Base-by-base conservation (phyloP, 2,888 invertebrate species). In the Habroteleia sp. region DNA sequence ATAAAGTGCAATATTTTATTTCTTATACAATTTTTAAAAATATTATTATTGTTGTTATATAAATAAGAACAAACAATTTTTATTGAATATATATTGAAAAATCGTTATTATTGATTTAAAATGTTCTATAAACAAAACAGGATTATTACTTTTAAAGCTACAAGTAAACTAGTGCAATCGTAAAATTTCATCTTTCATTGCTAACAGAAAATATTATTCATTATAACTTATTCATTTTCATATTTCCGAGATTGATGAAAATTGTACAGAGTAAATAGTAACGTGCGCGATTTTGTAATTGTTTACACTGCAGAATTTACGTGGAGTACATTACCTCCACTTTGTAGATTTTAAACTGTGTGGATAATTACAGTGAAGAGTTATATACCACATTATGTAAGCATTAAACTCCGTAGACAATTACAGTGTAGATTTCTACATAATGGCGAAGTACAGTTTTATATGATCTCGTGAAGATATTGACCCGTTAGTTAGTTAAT, bases 331-430 rank as follows among this genome's bases (percentile, higher is more conserved):
- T 65, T 42, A 44, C 52, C 52, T 35, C n/a, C 65, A 54, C 54
- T 52, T 39, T 54, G 35, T 65, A 65, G 65, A 63, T 63, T 52
- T 63, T 63, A 63, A 63, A 63, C 63, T 42, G 11, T 33, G 52
- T 33, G 52, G 50, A 63, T 63, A 63, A 63, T 63, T 63, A 63
- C 63, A 63, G 41, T 33, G 42, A 52, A 42, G 46, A 63, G 50
- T 63, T 63, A 63, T 63, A 52, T 29, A 63, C 33, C 42, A 63
- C 31, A 52, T 63, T 63, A 63, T 63, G 23, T 52, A 42, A 63
- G 63, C 50, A 63, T 41, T 63, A 63, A 63, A 63, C 63, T 50
- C 42, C 6, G 52, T 23, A 63, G 63, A 63, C 63, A 52, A 63
- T 33, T 52, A 63, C 41, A 52, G 20, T 17, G 41, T 41, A 52